phyloP scores from a whole-genome alignment of 2,113 vertebrate genomes.

The cat (Felis catus) region F.catus_Fca126_mat1.0 CM031418.1:44125501-44126000 shows the following conservation, averaged over 20 bases:
- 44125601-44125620: background rate
- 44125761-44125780: background rate
- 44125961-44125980: background rate
- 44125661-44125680: background rate
- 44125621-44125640: background rate
- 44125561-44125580: background rate
- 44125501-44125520: too few species aligned
- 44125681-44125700: background rate
- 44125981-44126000: background rate
- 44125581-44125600: background rate
- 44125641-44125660: background rate
- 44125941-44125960: too few species aligned
- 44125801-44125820: background rate
- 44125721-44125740: background rate
- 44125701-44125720: background rate
- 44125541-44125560: background rate
- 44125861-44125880: background rate
- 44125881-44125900: constrained; percentile 42
- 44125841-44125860: background rate
- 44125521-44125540: accelerated
- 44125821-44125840: background rate
- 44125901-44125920: background rate
- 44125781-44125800: background rate
- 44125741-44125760: background rate
- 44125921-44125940: background rate